Percentiles rank a stretch among this genome's conserved stretches.
Evolutionary conservation across 2,113 vertebrate genomes (phyloP).

Genomic region (Myotis davidii): DNA sequence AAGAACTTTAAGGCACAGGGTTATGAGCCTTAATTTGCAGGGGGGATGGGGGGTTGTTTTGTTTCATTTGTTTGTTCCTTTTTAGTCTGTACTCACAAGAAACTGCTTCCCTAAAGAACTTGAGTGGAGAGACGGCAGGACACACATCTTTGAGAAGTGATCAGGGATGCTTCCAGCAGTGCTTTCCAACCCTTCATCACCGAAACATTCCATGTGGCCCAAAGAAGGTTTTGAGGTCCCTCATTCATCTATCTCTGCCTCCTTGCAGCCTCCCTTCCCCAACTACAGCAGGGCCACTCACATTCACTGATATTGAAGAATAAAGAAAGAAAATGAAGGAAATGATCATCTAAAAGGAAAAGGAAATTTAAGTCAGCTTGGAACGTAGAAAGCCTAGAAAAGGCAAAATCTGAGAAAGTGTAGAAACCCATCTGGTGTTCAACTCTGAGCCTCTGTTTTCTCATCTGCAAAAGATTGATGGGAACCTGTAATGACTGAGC

Average conservation of each 20-base stretch:
- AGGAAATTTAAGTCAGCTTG: neutral
- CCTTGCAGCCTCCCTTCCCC: neutral
- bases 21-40: neutral
- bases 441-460: slow-evolving; percentile 1
- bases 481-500: neutral
- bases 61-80: neutral
- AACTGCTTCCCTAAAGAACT: neutral
- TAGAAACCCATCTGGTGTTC: neutral
- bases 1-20: neutral
- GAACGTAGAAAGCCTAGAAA: neutral
- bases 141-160: neutral
- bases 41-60: neutral
- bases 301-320: neutral
- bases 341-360: neutral
- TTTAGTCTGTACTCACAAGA: neutral
- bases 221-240: neutral
- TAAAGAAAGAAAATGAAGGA: neutral
- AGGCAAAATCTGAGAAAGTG: neutral
- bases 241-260: neutral
- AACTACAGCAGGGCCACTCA: neutral
- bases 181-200: neutral
- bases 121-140: neutral
- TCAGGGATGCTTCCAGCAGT: neutral
- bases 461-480: neutral
- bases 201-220: neutral